phyloP scores from a whole-genome alignment of 2,888 invertebrate species.

The Cantharis rufa region DNA sequence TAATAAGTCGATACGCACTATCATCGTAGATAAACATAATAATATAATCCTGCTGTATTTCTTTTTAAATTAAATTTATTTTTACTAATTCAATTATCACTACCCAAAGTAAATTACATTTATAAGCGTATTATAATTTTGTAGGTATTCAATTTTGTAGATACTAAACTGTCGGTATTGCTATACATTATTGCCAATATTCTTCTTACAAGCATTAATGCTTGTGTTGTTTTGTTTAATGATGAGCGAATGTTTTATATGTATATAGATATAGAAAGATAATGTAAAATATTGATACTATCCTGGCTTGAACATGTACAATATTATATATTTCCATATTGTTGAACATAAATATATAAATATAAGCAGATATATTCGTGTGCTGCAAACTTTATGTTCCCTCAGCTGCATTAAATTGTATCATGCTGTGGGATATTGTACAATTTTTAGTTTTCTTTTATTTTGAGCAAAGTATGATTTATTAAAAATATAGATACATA shows the following conservation, averaged over 20 bases:
- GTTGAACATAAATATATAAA: constrained; percentile 55
- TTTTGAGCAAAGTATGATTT: constrained; percentile 47
- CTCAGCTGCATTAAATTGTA: constrained; percentile 52
- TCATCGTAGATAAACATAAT: too few relatives aligned
- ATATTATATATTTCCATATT: constrained; percentile 53
- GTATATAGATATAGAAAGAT: constrained; percentile 29
- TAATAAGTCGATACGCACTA: too few relatives aligned
- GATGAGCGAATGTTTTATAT: constrained; percentile 10
- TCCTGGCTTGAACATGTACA: constrained; percentile 37
- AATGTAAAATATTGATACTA: constrained; percentile 36
- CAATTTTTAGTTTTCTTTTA: constrained; percentile 46
- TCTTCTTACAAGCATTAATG: neutral
- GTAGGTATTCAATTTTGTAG: neutral
- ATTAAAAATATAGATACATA: constrained; percentile 31
- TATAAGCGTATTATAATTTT: neutral
- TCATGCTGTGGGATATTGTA: constrained; percentile 42
- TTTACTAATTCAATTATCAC: neutral
- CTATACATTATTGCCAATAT: neutral
- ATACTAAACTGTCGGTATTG: neutral
- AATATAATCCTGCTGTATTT: too few relatives aligned
- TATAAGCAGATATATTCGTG: constrained; percentile 52
- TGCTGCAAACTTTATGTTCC: constrained; percentile 50
- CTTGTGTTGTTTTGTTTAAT: neutral
- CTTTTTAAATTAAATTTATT: neutral
- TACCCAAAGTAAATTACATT: neutral